A percentile compares a stretch with the other conserved stretches of the same genome.
Conservation (phyloP, 2,797 vertebrate genomes). For the Eulemur coronatus region DNA sequence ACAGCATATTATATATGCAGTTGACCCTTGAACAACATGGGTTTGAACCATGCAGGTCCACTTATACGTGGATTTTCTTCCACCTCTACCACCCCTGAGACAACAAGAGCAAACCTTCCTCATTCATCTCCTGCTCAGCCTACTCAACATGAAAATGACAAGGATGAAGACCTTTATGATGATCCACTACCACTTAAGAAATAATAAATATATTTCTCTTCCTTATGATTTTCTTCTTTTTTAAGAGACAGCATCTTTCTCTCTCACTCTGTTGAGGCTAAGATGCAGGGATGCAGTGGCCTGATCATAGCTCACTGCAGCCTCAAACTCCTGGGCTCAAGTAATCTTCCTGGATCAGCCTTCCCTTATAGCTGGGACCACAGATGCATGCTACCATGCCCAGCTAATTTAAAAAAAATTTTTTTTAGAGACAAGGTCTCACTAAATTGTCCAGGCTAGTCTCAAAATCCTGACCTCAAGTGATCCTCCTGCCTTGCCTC, state of each 20-base stretch:
- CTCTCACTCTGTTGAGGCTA: not conserved
- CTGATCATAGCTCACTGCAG: not conserved
- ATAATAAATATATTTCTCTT: not conserved
- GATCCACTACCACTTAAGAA: not conserved
- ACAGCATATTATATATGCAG: not conserved
- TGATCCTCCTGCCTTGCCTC: not conserved
- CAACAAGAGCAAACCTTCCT: not conserved
- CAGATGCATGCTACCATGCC: not conserved
- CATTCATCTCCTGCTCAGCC: not conserved
- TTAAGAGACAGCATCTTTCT: not conserved
- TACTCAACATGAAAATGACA: not conserved
- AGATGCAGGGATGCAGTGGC: not conserved
- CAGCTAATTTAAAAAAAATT: not conserved
- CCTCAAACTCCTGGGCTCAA: not conserved
- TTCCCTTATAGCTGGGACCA: not conserved
- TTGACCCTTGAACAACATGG: too few relatives aligned
- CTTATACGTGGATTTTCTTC: not conserved
- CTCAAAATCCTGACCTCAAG: not conserved
- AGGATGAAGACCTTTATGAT: not conserved
- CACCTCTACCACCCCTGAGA: not conserved
- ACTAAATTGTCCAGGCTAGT: not conserved
- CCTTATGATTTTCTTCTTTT: not conserved
- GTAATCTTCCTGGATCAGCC: not conserved
- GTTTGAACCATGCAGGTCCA: not conserved
- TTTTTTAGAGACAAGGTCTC: not conserved